Base-by-base conservation (phyloP, 2,113 vertebrate genomes). In the Leucoraja erinaceus region DNA sequence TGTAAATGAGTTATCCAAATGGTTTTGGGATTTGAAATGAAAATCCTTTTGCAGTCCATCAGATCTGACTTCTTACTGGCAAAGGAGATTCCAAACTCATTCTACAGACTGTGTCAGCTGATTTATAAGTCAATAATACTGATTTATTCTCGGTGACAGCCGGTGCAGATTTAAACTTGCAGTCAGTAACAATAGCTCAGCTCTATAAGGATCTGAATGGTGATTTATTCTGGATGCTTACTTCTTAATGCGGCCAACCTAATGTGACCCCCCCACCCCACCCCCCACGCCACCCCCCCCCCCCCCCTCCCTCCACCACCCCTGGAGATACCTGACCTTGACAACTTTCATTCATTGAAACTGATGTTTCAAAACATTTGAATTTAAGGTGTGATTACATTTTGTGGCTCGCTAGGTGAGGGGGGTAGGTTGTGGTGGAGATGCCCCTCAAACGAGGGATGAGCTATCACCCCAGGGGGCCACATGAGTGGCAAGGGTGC, bases 51-150 rank as follows among this genome's bases (percentile, higher is more conserved):
- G 83, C 59, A 63, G 5, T 31, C 28, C n/a, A 63, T 84, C 54
- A 59, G 8, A n/a, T 61, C 83, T 61, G 83, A 86, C 56, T 59
- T 86, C 28, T n/a, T 86, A n/a, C 25, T 86, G 22, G 12, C 18
- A 63, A 12, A 84, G 12, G 28, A 63, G 20, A 63, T 63, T n/a
- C 25, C 22, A 86, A 63, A 28, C 56, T 31, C 59, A 86, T 86
- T 86, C 59, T 63, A 86, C 11, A 16, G 56, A 86, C 28, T 63
- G 83, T 59, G 61, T 56, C n/a, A 28, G 33, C 63, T 10, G 83
- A 63, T 86, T 86, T 86, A 86, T 63, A 63, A 63, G 83, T 86
- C 83, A 86, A 86, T 86, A 63, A 86, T 14, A 63, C 83, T 86
- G 83, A 86, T 63, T 86, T 86, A 61, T 86, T 61, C 59, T 63